phyloP scores from a whole-genome alignment of 2,797 vertebrate genomes.

The Enteromius unitaeniatus region DNA sequence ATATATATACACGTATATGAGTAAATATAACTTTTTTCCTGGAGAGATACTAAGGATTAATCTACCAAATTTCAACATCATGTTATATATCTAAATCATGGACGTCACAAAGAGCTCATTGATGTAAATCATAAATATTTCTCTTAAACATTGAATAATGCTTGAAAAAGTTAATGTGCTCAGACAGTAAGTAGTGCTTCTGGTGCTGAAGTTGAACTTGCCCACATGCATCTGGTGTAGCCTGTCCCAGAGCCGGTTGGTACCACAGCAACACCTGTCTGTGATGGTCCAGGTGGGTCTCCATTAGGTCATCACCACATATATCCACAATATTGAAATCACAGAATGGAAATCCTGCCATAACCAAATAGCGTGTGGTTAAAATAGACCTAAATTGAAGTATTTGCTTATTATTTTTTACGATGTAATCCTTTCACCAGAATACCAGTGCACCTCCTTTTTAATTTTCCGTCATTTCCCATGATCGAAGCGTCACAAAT shows the following conservation, averaged over 20 bases:
- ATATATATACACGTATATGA: too few relatives aligned
- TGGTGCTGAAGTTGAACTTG: background rate
- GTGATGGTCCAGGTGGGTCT: slow-evolving; percentile 27
- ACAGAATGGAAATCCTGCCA: slow-evolving; percentile 64
- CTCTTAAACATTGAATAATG: background rate
- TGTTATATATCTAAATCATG: background rate
- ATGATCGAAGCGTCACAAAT: background rate
- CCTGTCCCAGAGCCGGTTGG: background rate
- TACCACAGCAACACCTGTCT: slow-evolving; percentile 20
- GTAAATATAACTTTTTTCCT: background rate
- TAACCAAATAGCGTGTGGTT: slow-evolving; percentile 70
- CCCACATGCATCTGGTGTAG: background rate
- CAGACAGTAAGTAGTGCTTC: background rate
- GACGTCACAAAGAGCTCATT: background rate
- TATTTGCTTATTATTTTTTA: slow-evolving; percentile 59
- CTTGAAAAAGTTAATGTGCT: background rate
- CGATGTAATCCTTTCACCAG: slow-evolving; percentile 27
- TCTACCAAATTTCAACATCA: background rate
- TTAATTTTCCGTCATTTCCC: slow-evolving; percentile 27
- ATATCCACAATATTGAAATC: slow-evolving; percentile 57
- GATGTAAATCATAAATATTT: background rate
- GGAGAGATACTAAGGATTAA: background rate
- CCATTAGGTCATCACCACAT: slow-evolving; percentile 48
- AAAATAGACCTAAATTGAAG: slow-evolving; percentile 56
- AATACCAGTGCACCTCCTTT: background rate